Conservation (phyloP, 1,140 invertebrate genomes). For the Trichogramma pretiosum region DNA sequence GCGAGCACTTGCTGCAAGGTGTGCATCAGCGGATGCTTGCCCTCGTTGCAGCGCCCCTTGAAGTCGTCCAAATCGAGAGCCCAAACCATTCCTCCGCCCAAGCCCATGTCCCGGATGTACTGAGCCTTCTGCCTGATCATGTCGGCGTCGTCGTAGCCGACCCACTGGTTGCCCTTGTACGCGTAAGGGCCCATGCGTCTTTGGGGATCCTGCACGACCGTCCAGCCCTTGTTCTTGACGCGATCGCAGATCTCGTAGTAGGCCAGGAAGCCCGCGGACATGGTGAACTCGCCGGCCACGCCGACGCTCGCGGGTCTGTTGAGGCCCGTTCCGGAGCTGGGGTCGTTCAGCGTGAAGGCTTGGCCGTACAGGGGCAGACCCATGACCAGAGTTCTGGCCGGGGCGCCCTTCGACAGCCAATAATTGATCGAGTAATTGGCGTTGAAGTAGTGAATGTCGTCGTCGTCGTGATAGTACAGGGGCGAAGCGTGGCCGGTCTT, state of each 20-base stretch:
- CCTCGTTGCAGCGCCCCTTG: slow-evolving; percentile 56
- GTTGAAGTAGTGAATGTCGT: slow-evolving; percentile 41
- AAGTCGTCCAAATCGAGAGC: slow-evolving; percentile 61
- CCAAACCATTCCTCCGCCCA: slow-evolving; percentile 87
- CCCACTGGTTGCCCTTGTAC: slow-evolving; percentile 79
- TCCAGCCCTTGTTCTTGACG: slow-evolving; percentile 68
- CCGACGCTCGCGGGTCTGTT: slow-evolving; percentile 68
- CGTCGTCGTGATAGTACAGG: slow-evolving; percentile 66
- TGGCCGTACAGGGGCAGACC: slow-evolving; percentile 86
- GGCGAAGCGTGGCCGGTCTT: slow-evolving; percentile 77
- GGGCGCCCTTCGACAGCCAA: slow-evolving; percentile 77
- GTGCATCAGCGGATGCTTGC: slow-evolving; percentile 65
- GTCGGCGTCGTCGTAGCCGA: slow-evolving; percentile 74
- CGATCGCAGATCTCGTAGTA: slow-evolving; percentile 86
- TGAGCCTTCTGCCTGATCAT: slow-evolving; percentile 72
- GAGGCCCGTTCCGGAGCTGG: slow-evolving; percentile 44
- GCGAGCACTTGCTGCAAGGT: slow-evolving; percentile 60
- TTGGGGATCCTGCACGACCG: slow-evolving; percentile 64
- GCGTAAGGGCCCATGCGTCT: slow-evolving; percentile 78
- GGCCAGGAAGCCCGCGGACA: slow-evolving; percentile 74
- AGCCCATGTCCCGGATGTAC: slow-evolving; percentile 61
- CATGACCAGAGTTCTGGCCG: slow-evolving; percentile 71
- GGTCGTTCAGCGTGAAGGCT: slow-evolving; percentile 64
- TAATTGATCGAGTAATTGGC: slow-evolving; percentile 79
- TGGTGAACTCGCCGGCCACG: slow-evolving; percentile 69